Evolutionary conservation across 2,797 vertebrate species (phyloP), one percentile per base, ranked within the genome.

Genomic region (Ctenopoma kingsleyae): DNA sequence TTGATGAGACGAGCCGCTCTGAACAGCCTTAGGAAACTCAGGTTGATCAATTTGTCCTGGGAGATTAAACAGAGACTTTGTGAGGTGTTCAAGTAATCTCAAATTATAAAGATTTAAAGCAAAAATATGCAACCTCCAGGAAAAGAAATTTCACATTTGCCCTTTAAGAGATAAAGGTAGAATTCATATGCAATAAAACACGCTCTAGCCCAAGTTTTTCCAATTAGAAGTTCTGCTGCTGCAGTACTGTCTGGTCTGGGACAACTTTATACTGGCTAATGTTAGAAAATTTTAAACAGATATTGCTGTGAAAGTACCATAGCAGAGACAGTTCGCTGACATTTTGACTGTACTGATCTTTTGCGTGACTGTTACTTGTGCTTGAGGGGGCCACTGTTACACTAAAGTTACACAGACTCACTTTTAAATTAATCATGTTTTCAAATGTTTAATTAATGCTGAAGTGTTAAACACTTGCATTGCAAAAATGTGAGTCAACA

Each of bases 1-100:
- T 99, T 99, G 93, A 99, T 98, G 62, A 99, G 96, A 2, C 98
- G 94, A 0, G 98, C 98, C 0, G 98, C 98, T 55, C 98, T 92
- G 91, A 99, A 99, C 49, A 99, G 94, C 64, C 97, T 90, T 82
- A 99, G 92, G 85, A 99, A 98, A 87, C 98, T 99, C 82, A 99
- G 93, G 93, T 99, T 99, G 92, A 99, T 97, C 92, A 96, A 94
- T 87, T 97, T 98, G 92, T 98, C 94, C 97, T 98, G 93, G 16
- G 67, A 65, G 43, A 71, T 27, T 77, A 49, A 48, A 52, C 16
- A 57, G 20, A 19, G 15, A 58, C n/a, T 46, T 5, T 19, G 40
- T 67, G 6, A 78, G 8, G 15, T 16, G 20, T 40, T 7, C 2
- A 12, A 43, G 43, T 22, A 7, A 0, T 22, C 2, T 2, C 25